Percentiles rank a stretch among this genome's conserved stretches.
Conservation (phyloP, 1,140 invertebrate species). For the Rhopalosiphum padi region DNA sequence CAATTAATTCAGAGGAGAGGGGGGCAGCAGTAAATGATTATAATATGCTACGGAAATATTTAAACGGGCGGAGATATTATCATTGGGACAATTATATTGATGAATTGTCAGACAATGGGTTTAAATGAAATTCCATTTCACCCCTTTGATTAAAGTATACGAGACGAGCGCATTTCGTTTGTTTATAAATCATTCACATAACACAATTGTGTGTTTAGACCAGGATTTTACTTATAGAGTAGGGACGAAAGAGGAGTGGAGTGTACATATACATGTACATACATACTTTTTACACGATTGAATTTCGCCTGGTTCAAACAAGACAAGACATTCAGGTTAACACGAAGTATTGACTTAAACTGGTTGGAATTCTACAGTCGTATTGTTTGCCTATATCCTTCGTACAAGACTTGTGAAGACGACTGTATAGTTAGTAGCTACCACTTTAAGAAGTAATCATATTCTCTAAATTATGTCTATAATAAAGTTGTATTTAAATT, state of each 20-base stretch:
- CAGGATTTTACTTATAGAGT: neutral
- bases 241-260: neutral
- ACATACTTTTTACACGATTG: neutral
- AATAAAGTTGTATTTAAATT: neutral
- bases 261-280: neutral
- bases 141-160: neutral
- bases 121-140: constrained; percentile 33
- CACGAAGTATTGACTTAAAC: constrained; percentile 8
- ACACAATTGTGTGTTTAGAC: neutral
- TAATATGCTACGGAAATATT: neutral
- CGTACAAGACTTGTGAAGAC: neutral
- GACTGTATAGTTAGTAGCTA: neutral
- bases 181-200: constrained; percentile 18
- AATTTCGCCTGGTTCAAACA: neutral
- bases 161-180: neutral
- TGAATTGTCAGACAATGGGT: neutral
- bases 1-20: neutral
- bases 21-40: neutral
- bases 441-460: neutral
- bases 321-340: neutral
- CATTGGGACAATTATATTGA: neutral
- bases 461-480: neutral
- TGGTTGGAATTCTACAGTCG: neutral
- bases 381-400: neutral
- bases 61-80: neutral